Base-by-base conservation (phyloP, 2,888 invertebrate genomes). In the Pseudococcus viburni region DNA sequence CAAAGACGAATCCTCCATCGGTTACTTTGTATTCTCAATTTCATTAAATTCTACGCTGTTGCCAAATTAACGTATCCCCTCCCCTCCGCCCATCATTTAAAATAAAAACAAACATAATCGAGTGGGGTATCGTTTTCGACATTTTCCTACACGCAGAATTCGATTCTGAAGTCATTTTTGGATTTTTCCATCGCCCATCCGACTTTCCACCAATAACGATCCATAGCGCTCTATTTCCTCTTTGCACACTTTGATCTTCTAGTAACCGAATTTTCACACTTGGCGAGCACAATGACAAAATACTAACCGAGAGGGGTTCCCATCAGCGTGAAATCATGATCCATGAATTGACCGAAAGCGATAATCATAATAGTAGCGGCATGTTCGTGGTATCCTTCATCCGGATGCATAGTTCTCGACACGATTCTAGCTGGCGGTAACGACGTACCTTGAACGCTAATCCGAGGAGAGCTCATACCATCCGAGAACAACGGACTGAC, bases 281-380 rank as follows among this genome's bases (percentile, higher is more conserved):
- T n/a, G n/a, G 64, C 22, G 9, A 64, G 1, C 19, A 64, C 64
- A 22, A 42, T 64, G 12, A 77, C 17, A 77, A 39, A 33, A 77
- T 42, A 83, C 80, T 92, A 93, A 97, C 97, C 97, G 89, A 97
- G 93, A 80, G 97, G 96, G 51, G 97, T 97, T 90, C 94, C 97
- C 89, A 97, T 97, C 55, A 97, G 94, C 4, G 97, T 97, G 91
- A 96, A 96, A 92, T 97, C 97, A 93, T 98, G 97, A 92, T 97
- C 97, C 95, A 97, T 97, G 92, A 97, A 97, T 92, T 98, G 97
- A 90, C 97, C 97, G 97, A 97, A 98, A 89, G 97, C 97, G 90
- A 96, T 96, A 89, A 97, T 95, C 96, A 97, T 96, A 90, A 97
- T 96, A 51, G 97, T 97, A 86, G 97, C 97, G 26, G 97, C 97